Evolutionary conservation across 2,797 vertebrate genomes (phyloP).

Genomic region (Sebastiscus albofasciatus): DNA sequence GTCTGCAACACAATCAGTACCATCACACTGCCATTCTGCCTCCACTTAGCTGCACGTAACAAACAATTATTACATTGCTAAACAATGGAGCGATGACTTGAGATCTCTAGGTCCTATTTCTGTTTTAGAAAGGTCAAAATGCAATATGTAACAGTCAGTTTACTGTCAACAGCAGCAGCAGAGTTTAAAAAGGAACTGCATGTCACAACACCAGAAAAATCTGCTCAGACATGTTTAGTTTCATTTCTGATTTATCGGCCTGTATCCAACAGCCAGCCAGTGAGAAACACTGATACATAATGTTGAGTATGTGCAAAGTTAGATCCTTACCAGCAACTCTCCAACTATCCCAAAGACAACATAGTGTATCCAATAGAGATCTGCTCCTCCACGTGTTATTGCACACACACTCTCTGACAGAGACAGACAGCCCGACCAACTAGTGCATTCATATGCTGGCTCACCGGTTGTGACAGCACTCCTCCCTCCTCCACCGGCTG

Average conservation of each 20-base stretch:
- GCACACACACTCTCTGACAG: conserved; percentile 30
- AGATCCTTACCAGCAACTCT: conserved; percentile 65
- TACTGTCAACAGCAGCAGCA: not conserved
- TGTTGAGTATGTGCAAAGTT: not conserved
- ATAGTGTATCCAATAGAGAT: conserved; percentile 55
- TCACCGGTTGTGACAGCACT: conserved; percentile 52
- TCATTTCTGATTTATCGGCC: conserved; percentile 1
- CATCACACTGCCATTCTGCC: conserved; percentile 8
- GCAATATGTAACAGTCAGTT: not conserved
- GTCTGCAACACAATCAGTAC: conserved; percentile 18
- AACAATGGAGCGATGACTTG: not conserved
- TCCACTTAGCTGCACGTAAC: conserved; percentile 1
- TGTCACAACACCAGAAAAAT: not conserved
- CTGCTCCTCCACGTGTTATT: conserved; percentile 52
- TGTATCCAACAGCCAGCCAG: not conserved
- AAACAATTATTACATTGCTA: conserved; percentile 1
- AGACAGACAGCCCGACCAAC: conserved; percentile 4
- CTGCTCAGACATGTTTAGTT: not conserved
- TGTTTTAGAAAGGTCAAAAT: conserved; percentile 22
- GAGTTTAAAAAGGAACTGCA: not conserved
- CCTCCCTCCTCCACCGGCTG: conserved; percentile 39
- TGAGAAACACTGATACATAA: not conserved
- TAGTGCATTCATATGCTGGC: conserved; percentile 44
- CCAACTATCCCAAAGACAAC: conserved; percentile 61
- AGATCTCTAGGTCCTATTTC: conserved; percentile 18